These are phyloP conservation scores for Corythaixoides concolor DNA, from an alignment of 2,113 vertebrate genomes.

Conservation along the genomic window DNA sequence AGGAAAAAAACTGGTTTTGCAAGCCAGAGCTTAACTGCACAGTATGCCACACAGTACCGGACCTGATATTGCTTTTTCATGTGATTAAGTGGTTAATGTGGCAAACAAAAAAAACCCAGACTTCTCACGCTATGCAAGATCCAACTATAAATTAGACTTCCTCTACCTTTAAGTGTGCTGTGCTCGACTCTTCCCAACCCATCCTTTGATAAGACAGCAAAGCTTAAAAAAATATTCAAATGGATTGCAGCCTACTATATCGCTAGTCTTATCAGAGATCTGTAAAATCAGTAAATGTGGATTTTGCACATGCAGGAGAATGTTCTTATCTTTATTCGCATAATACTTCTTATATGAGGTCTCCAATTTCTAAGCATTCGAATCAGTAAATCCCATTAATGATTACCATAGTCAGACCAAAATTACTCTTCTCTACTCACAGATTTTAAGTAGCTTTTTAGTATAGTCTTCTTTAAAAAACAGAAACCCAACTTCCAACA, in stretches of 20 bases:
- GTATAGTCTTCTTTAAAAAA: not conserved
- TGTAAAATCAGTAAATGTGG: not conserved
- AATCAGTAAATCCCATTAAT: not conserved
- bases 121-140: not conserved
- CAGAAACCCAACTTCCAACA: not conserved
- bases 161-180: not conserved
- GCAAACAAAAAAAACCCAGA: not conserved
- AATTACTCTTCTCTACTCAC: not conserved
- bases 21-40: not conserved
- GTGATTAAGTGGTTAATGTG: not conserved
- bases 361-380: not conserved
- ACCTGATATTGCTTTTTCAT: not conserved
- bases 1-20: not conserved
- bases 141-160: not conserved
- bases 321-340: not conserved
- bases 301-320: not conserved
- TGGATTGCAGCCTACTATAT: not conserved
- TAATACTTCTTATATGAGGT: not conserved
- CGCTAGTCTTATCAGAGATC: not conserved
- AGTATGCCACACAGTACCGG: too few relatives aligned
- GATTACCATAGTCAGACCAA: not conserved
- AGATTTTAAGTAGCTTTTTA: not conserved
- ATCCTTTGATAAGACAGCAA: not conserved
- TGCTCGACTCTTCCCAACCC: not conserved
- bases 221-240: not conserved